A percentile compares a stretch with the other conserved stretches of the same genome.
phyloP scores from a whole-genome alignment of 2,113 vertebrate species.

The Lepisosteus osseus region DNA sequence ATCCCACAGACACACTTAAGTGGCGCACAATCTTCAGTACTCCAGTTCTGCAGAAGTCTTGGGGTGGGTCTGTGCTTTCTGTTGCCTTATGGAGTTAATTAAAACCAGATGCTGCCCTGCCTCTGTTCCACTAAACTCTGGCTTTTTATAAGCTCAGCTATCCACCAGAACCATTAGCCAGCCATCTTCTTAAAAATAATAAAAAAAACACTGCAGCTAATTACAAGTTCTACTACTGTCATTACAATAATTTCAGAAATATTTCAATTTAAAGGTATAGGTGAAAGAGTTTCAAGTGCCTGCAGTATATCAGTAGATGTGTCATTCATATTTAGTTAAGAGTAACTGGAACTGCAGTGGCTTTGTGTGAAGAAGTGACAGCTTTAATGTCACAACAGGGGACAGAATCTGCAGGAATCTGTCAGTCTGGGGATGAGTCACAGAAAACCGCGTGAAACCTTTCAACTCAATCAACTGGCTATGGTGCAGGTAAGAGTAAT shows the following conservation, averaged over 20 bases:
- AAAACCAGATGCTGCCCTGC: constrained; percentile 13
- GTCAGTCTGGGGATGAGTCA: not conserved
- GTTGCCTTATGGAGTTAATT: not conserved
- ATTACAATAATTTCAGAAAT: too few relatives aligned
- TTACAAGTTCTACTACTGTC: not conserved
- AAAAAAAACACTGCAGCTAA: not conserved
- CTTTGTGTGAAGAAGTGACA: constrained; percentile 25
- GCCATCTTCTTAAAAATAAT: not conserved
- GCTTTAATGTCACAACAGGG: constrained; percentile 22
- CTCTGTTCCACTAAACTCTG: constrained; percentile 20
- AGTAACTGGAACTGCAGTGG: not conserved
- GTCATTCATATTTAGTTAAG: constrained; percentile 28
- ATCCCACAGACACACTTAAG: too few relatives aligned
- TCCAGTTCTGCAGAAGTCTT: constrained; percentile 4
- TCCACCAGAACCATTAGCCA: not conserved
- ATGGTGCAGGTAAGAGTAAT: too few relatives aligned
- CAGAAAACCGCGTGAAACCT: too few relatives aligned
- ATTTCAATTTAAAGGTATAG: too few relatives aligned
- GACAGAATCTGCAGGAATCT: constrained; percentile 10
- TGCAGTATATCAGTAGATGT: constrained; percentile 24
- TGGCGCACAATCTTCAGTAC: constrained; percentile 4
- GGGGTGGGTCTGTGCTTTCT: constrained; percentile 4
- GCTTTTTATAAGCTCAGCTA: not conserved
- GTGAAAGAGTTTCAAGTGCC: constrained; percentile 9
- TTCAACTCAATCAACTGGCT: too few relatives aligned